Evolutionary conservation across 2,797 vertebrate genomes (phyloP), one percentile per base, ranked within the genome.

Genomic region (Sphenodon punctatus): DNA sequence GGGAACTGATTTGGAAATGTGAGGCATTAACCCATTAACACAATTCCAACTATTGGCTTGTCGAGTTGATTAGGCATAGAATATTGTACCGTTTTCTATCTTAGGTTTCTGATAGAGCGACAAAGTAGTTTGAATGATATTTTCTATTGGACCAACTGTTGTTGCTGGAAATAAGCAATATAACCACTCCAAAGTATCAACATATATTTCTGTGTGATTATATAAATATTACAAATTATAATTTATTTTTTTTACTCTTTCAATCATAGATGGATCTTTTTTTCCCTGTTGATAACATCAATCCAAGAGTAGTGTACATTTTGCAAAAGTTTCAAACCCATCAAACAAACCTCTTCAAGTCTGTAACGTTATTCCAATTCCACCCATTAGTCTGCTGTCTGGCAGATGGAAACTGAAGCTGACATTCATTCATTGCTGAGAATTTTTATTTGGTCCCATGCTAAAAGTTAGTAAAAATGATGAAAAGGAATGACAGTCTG

Each of bases 391-490:
- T n/a, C 53, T 87, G 38, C 58, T 64, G 48, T 78, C 43, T 75
- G 71, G 53, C 27, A 78, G 69, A 70, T 27, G 72, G 38, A 66
- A 59, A 76, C 39, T 67, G 67, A 84, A 39, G 46, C 48, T 79
- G 67, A 56, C 36, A 48, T 89, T 70, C 36, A 48, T 89, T 70
- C 79, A 58, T 68, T 43, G n/a, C 71, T 48, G 25, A 68, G 39
- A 65, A 81, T 84, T 82, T 85, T 85, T 63, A 74, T 85, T 83
- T 81, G 10, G 27, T 65, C 55, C 55, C 55, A 59, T 65, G 13
- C 76, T 80, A 85, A 86, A 39, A 55, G 59, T 70, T 76, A 65
- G 8, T 87, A 55, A 63, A 88, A 81, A 75, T 61, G 75, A 85
- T 86, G 68, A 78, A 61, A 83, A 67, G 30, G 32, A 89, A 78